Evolutionary conservation across 2,888 invertebrate species (phyloP).

Genomic region (Bombylius major): DNA sequence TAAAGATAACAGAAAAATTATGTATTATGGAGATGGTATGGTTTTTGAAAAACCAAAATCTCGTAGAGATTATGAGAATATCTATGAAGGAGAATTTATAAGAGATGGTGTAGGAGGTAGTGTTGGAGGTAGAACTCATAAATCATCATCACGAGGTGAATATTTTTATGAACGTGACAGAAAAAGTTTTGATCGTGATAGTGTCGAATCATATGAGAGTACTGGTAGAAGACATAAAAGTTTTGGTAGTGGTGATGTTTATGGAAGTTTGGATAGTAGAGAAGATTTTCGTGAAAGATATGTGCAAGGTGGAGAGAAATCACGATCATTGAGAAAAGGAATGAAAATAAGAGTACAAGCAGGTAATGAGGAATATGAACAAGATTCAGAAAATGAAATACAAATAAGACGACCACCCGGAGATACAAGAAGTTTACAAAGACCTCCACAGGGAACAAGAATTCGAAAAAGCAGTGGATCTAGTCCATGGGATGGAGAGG

Average conservation of each 20-base stretch:
- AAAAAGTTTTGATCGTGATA: slow-evolving; percentile 36
- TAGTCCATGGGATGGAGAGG: slow-evolving; percentile 45
- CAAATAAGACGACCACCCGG: slow-evolving; percentile 20
- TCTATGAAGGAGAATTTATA: slow-evolving; percentile 27
- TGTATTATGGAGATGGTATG: slow-evolving; percentile 17
- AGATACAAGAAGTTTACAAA: slow-evolving; percentile 30
- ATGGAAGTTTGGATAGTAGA: slow-evolving; percentile 34
- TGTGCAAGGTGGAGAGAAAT: slow-evolving; percentile 24
- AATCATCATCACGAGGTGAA: slow-evolving; percentile 21
- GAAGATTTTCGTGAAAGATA: slow-evolving; percentile 36
- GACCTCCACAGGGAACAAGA: slow-evolving; percentile 21
- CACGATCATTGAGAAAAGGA: slow-evolving; percentile 30
- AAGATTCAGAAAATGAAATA: slow-evolving; percentile 39
- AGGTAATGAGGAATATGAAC: slow-evolving; percentile 40
- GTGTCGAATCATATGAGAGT: slow-evolving; percentile 35
- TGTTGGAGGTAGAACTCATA: slow-evolving; percentile 16
- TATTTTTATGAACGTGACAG: slow-evolving; percentile 34
- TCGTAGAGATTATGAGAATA: slow-evolving; percentile 31
- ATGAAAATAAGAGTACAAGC: slow-evolving; percentile 29
- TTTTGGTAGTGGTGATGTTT: slow-evolving; percentile 36
- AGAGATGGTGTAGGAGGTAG: slow-evolving; percentile 10
- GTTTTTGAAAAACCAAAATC: slow-evolving; percentile 15
- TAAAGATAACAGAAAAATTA: slow-evolving; percentile 18
- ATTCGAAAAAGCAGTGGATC: slow-evolving; percentile 36
- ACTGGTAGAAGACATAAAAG: slow-evolving; percentile 29